Base-by-base conservation (phyloP, 2,888 invertebrate species). In the Teleogryllus oceanicus region DNA sequence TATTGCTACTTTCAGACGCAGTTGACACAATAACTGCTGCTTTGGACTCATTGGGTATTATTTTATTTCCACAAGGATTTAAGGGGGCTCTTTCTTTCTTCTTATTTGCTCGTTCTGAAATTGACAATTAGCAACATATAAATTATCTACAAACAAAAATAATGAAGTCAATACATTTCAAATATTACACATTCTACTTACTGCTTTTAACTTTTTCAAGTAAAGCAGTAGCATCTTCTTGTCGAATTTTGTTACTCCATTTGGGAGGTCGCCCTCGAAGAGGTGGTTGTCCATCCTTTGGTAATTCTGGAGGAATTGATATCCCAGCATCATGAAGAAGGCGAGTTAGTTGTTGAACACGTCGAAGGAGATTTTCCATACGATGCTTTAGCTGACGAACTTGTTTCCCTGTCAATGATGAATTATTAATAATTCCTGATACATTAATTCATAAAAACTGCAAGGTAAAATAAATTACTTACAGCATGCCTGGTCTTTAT, bases 271-370 rank as follows among this genome's bases (percentile, higher is more conserved):
- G 62, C n/a, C 49, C n/a, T n/a, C 51, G 37, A 16, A 50, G 37
- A 8, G 74, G 76, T 49, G 16, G 50, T 11, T 18, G 50, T 24
- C n/a, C 21, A n/a, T 75, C 78, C n/a, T 78, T 76, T 49, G 80
- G 79, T 13, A 80, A 85, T 49, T 81, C 76, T 78, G 84, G 83
- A 21, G 88, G 88, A 78, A 87, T 83, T 81, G 85, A 84, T 82
- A 88, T 87, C 37, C 87, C 86, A 16, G 88, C 87, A 84, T 87
- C 86, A 82, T 85, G 85, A 49, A 88, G 84, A 78, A 88, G 84
- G 81, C 84, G 85, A 49, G 84, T 84, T 62, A 88, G 83, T 78
- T 87, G 87, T 82, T 88, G 87, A 84, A 86, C 87, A 82, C 88
- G 84, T 49, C 83, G 83, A n/a, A 87, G 80, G 50, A 88, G 84